These are phyloP conservation scores for Isaurus tuberculatus DNA, from an alignment of 92 coral and sea anemone species.

Conservation along the genomic window DNA sequence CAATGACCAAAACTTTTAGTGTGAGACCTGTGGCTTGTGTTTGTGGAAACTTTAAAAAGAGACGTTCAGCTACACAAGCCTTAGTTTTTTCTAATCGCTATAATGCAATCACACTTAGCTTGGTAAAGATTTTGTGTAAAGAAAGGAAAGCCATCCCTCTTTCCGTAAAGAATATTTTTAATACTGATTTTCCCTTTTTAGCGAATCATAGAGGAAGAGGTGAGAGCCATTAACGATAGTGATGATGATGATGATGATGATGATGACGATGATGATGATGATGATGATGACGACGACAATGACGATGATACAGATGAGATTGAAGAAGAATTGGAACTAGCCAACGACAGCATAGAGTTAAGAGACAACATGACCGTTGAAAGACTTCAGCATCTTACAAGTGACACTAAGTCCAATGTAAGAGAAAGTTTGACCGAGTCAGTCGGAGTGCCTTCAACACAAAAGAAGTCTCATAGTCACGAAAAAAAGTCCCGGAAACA, in stretches of 20 bases:
- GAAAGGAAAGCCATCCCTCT: not conserved
- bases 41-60: too few relatives aligned
- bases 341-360: conserved; percentile 83
- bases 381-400: conserved; percentile 67
- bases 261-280: too few relatives aligned
- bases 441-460: not conserved
- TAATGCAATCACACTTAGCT: too few relatives aligned
- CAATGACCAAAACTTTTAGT: too few relatives aligned
- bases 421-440: conserved; percentile 3
- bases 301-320: conserved; percentile 79
- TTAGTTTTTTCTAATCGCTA: too few relatives aligned
- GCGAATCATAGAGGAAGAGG: conserved; percentile 63
- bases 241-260: conserved; percentile 4
- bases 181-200: conserved; percentile 9
- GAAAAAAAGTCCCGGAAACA: not conserved
- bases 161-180: not conserved
- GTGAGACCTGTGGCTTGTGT: too few relatives aligned
- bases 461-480: not conserved
- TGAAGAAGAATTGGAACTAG: conserved; percentile 92
- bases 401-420: conserved; percentile 35
- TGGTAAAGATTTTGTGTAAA: too few relatives aligned
- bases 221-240: conserved; percentile 31
- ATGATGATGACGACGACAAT: conserved; percentile 10
- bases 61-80: too few relatives aligned
- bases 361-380: conserved; percentile 72